Conservation (phyloP, 2,113 vertebrate species). For the Eclectus roratus region DNA sequence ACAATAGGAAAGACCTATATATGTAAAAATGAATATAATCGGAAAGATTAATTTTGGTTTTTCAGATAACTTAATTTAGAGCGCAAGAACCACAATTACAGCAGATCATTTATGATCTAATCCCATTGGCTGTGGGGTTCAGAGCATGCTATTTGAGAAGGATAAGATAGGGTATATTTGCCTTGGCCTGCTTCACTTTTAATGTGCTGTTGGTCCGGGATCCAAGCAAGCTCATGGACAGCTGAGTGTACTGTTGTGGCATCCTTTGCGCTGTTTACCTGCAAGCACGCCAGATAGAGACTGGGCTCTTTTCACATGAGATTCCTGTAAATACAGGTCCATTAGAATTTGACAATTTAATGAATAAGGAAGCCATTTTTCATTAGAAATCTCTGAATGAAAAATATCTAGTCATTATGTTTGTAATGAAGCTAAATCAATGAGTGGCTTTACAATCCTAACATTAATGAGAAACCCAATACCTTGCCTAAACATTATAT, state of each 20-base stretch:
- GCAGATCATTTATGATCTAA: not conserved
- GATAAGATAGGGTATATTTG: not conserved
- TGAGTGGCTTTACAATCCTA: not conserved
- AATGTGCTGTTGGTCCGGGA: not conserved
- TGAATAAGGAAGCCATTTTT: not conserved
- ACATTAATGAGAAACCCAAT: not conserved
- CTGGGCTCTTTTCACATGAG: not conserved
- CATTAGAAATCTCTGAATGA: not conserved
- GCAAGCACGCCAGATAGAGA: not conserved
- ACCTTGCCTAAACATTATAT: not conserved
- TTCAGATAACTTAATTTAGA: not conserved
- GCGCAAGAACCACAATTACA: fast-evolving
- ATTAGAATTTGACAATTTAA: not conserved
- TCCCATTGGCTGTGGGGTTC: fast-evolving
- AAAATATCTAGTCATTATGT: not conserved
- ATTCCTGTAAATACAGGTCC: not conserved
- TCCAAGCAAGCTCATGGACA: fast-evolving
- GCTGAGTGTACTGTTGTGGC: not conserved
- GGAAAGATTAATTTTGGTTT: not conserved
- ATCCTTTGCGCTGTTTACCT: not conserved
- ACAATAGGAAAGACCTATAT: not conserved
- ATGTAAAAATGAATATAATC: not conserved
- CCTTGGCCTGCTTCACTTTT: not conserved
- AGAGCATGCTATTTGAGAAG: fast-evolving
- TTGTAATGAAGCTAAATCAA: not conserved